Base-by-base conservation (phyloP, 1,140 invertebrate species). In the Maniola jurtina region DNA sequence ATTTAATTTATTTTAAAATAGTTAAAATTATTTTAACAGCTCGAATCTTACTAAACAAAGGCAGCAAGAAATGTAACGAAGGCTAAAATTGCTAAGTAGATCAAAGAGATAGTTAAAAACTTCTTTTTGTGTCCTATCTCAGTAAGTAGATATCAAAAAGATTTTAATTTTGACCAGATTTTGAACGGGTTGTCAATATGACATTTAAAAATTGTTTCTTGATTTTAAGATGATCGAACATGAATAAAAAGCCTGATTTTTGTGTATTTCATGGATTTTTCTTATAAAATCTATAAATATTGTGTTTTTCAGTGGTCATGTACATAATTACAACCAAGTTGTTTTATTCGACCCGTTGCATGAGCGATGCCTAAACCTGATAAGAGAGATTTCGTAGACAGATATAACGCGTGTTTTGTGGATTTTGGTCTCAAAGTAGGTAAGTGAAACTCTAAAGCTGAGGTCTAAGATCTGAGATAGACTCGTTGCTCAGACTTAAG, bases 401-500 rank as follows among this genome's bases (percentile, higher is more conserved):
- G 86, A 70, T 88, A 86, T 69, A 64, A 74, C 8, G 80, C 84
- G 48, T 89, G 87, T 62, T 88, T 87, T 59, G 58, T 84, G 35
- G 87, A 89, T 74, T 84, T 89, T 64, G 83, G 77, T 13, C 34
- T 89, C 11, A 89, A 89, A 80, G 84, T 77, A 68, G 75, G 87
- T 89, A 71, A 78, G 72, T 33, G 0, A 47, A 47, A 52, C 15
- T 16, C 14, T n/a, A n/a, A n/a, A n/a, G n/a, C n/a, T n/a, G n/a
- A n/a, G n/a, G n/a, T n/a, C n/a, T n/a, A n/a, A n/a, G n/a, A n/a
- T n/a, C n/a, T n/a, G n/a, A n/a, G n/a, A n/a, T n/a, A n/a, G n/a
- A n/a, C n/a, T n/a, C n/a, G n/a, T n/a, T n/a, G n/a, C n/a, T n/a
- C n/a, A n/a, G n/a, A n/a, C n/a, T n/a, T n/a, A n/a, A n/a, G n/a